Conservation (phyloP, 2,888 invertebrate species). For the Tortrix viridana region DNA sequence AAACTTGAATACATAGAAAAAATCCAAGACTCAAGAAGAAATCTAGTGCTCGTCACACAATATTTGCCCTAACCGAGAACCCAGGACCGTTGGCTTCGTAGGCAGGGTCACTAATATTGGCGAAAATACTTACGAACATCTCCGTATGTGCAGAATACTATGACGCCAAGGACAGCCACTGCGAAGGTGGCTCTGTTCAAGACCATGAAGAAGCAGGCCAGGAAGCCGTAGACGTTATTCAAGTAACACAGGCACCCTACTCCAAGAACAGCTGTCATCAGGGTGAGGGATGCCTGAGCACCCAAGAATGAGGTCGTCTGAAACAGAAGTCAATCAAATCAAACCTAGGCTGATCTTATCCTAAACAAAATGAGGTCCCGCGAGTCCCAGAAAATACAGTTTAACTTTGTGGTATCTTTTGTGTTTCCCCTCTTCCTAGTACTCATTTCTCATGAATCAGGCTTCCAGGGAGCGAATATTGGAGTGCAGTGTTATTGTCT, state of each 20-base stretch:
- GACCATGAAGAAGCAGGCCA: conserved; percentile 6
- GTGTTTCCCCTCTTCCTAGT: no score
- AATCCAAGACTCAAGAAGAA: no score
- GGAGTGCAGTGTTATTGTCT: no score
- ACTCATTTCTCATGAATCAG: no score
- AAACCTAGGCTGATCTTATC: not conserved
- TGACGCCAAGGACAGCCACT: conserved; percentile 6
- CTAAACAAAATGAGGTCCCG: not conserved
- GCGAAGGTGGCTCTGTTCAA: conserved; percentile 20
- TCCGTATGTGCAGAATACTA: conserved; percentile 27
- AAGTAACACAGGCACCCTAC: not conserved
- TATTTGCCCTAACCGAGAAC: no score
- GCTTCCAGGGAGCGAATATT: no score
- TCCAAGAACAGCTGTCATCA: conserved; percentile 4
- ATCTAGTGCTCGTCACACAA: no score
- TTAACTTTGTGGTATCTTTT: no score
- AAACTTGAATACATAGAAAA: no score
- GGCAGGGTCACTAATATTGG: no score
- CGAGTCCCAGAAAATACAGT: no score
- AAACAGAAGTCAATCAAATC: not conserved
- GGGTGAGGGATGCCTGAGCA: not conserved
- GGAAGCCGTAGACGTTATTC: conserved; percentile 7
- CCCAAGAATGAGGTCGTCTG: conserved; percentile 28
- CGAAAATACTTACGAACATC: conserved; percentile 28
- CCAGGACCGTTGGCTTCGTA: no score